A percentile compares a stretch with the other conserved stretches of the same genome.
phyloP scores from a whole-genome alignment of 2,113 vertebrate species.

The Serilophus lunatus region DNA sequence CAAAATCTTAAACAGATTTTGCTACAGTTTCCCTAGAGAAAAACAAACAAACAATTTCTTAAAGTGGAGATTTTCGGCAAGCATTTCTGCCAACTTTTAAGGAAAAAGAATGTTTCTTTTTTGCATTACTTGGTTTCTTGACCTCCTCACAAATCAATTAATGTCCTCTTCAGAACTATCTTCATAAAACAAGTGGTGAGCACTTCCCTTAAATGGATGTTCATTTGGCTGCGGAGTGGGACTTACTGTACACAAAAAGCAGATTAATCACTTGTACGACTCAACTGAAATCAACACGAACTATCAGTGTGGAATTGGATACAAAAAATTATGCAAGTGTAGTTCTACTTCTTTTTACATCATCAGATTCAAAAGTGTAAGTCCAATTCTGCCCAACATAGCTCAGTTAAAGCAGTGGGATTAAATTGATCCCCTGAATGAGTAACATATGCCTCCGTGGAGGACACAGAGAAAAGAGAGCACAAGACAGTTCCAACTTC shows the following conservation, averaged over 20 bases:
- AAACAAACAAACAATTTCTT: background rate
- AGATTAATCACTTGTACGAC: background rate
- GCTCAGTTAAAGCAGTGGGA: background rate
- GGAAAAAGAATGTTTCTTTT: background rate
- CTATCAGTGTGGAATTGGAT: background rate
- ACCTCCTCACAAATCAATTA: background rate
- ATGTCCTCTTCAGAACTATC: background rate
- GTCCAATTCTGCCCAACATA: background rate
- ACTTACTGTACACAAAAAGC: background rate
- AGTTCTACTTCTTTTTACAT: background rate
- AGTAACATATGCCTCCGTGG: background rate
- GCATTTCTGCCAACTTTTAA: background rate
- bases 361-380: background rate
- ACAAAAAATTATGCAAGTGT: fast-evolving
- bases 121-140: background rate
- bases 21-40: background rate
- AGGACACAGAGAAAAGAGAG: background rate
- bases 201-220: background rate
- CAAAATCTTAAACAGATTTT: background rate
- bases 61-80: background rate
- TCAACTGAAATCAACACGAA: background rate
- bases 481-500: background rate
- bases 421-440: background rate
- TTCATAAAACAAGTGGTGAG: background rate
- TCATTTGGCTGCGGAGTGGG: background rate